phyloP scores from a whole-genome alignment of 2,888 invertebrate genomes.

The Meiosimyza decipiens region DNA sequence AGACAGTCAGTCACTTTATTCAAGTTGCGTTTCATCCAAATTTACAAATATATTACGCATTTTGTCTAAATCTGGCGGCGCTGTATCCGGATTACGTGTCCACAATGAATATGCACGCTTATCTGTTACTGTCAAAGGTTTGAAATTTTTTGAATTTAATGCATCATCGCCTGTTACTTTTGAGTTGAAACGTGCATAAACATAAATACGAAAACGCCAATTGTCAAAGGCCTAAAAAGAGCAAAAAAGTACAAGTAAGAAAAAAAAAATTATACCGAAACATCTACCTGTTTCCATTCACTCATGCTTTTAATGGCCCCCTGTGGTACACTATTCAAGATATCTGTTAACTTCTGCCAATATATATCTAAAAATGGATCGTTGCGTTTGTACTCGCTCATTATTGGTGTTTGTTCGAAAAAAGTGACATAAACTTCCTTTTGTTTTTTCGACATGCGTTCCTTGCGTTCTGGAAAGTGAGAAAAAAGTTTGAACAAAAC shows the following conservation, averaged over 20 bases:
- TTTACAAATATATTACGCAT: constrained; percentile 63
- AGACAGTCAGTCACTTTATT: constrained; percentile 38
- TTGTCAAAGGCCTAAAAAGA: constrained; percentile 57
- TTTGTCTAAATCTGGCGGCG: constrained; percentile 60
- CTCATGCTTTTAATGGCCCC: constrained; percentile 60
- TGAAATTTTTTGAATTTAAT: constrained; percentile 60
- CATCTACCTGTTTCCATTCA: constrained; percentile 56
- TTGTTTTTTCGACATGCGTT: constrained; percentile 62
- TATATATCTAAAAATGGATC: constrained; percentile 59
- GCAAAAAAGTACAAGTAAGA: not conserved
- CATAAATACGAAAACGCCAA: constrained; percentile 61
- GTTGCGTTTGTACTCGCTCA: constrained; percentile 60
- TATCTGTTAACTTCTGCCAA: constrained; percentile 60
- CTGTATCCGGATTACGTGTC: constrained; percentile 62
- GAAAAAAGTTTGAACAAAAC: constrained; percentile 15
- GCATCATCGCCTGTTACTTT: constrained; percentile 59
- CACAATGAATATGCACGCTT: constrained; percentile 62
- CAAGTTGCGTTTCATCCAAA: constrained; percentile 58
- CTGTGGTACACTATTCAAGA: constrained; percentile 60
- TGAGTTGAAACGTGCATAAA: constrained; percentile 61
- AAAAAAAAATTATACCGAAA: not conserved
- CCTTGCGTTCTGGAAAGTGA: constrained; percentile 56
- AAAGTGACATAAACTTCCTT: constrained; percentile 61
- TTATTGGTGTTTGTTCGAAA: constrained; percentile 59
- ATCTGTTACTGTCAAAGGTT: constrained; percentile 60